Conservation (phyloP, 2,888 invertebrate species). For the Meliscaeva auricollis region DNA sequence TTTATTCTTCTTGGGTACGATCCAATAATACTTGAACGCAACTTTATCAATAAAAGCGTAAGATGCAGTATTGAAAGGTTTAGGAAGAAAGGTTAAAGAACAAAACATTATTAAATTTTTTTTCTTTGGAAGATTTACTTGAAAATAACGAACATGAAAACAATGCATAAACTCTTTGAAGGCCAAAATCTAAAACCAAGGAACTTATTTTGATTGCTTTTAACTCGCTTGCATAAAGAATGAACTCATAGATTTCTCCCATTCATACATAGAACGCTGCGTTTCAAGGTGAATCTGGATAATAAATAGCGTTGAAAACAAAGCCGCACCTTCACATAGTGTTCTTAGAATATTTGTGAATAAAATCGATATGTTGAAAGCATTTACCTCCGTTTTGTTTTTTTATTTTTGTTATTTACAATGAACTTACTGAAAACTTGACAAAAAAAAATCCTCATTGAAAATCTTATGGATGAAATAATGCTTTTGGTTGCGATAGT, state of each 20-base stretch:
- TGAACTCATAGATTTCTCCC: background rate
- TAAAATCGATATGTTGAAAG: constrained; percentile 47
- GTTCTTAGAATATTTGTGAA: constrained; percentile 36
- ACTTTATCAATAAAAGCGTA: background rate
- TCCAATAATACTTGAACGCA: too few species aligned
- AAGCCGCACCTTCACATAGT: constrained; percentile 41
- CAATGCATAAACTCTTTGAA: constrained; percentile 2
- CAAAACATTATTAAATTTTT: background rate
- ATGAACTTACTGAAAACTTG: constrained; percentile 2
- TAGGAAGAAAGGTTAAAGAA: background rate
- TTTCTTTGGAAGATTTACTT: background rate
- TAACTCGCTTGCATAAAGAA: background rate
- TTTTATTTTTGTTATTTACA: constrained; percentile 4
- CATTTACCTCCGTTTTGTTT: constrained; percentile 1
- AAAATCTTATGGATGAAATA: background rate
- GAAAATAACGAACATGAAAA: background rate
- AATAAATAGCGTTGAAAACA: constrained; percentile 61
- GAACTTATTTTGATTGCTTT: background rate
- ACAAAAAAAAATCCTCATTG: constrained; percentile 21
- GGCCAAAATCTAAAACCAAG: background rate
- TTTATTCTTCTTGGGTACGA: too few species aligned
- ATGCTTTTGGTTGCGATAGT: too few species aligned
- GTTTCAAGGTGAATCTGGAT: constrained; percentile 43
- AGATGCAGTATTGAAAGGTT: background rate
- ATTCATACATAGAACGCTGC: constrained; percentile 18